Percentiles rank a stretch among this genome's conserved stretches.
These are phyloP conservation scores for Glaucopsyche alexis DNA, from an alignment of 2,888 invertebrate genomes.

Conservation along the genomic window DNA sequence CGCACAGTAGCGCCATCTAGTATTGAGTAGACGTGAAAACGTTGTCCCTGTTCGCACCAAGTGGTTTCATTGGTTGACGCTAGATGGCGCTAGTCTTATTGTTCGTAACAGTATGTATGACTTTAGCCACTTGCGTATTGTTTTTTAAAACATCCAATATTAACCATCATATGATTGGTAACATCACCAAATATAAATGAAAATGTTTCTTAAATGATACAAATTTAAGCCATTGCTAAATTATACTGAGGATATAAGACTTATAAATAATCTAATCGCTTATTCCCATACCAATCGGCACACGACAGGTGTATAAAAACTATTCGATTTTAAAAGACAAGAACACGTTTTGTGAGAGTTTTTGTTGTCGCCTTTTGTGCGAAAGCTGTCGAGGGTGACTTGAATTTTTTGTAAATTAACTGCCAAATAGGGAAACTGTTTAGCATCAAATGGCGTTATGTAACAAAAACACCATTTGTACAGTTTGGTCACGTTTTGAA, in stretches of 20 bases:
- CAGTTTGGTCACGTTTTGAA: conserved; percentile 5
- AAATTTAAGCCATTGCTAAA: too few species aligned
- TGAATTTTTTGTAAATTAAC: not conserved
- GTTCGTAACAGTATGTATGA: too few species aligned
- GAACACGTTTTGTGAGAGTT: not conserved
- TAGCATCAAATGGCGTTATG: not conserved
- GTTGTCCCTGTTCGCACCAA: too few species aligned
- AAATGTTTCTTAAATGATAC: too few species aligned
- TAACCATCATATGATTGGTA: too few species aligned
- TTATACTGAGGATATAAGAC: too few species aligned
- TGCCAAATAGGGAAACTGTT: not conserved
- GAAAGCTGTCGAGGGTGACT: conserved; percentile 13
- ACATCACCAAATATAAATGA: too few species aligned
- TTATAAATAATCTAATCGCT: not conserved
- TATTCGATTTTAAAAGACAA: not conserved
- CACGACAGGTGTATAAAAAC: not conserved
- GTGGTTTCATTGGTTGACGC: too few species aligned
- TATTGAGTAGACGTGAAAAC: too few species aligned
- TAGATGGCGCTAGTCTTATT: too few species aligned
- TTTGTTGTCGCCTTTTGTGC: conserved; percentile 25
- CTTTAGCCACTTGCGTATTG: not conserved
- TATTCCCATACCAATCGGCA: not conserved
- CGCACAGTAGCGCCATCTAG: too few species aligned
- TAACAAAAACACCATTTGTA: not conserved
- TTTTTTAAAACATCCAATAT: too few species aligned